Conservation (phyloP, 2,888 invertebrate species). For the Alloscopus bannaensis region DNA sequence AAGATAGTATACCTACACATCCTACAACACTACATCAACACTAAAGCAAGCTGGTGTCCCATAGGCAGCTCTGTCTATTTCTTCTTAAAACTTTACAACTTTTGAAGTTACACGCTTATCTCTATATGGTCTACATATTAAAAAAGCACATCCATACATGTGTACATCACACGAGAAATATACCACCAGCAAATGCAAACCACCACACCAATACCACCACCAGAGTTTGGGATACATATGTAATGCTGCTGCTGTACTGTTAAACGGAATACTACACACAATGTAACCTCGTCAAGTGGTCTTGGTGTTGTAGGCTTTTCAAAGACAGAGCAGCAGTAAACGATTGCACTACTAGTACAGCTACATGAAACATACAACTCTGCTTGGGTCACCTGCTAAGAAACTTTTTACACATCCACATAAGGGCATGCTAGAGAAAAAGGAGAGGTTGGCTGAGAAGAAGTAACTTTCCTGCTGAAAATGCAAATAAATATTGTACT, state of each 20-base stretch:
- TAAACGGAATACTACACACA: background rate
- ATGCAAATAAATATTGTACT: constrained; percentile 26
- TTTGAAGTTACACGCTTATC: no score
- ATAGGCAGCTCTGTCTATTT: no score
- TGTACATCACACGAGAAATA: no score
- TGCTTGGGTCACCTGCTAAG: constrained; percentile 49
- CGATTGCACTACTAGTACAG: background rate
- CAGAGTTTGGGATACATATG: background rate
- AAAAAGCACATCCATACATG: no score
- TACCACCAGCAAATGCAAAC: constrained; percentile 16
- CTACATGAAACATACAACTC: constrained; percentile 9
- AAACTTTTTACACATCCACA: constrained; percentile 24
- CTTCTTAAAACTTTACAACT: no score
- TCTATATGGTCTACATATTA: no score
- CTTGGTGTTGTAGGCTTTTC: constrained; percentile 3
- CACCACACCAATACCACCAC: constrained; percentile 30
- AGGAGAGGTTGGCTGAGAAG: constrained; percentile 31
- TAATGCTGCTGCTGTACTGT: constrained; percentile 9
- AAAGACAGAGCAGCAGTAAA: background rate
- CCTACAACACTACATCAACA: no score
- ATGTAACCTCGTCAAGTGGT: constrained; percentile 38
- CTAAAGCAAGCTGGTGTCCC: no score
- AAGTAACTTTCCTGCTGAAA: constrained; percentile 27
- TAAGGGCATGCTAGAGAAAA: constrained; percentile 46
- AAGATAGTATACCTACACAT: no score